Conservation (phyloP, 2,113 vertebrate genomes). For the Limanda limanda region DNA sequence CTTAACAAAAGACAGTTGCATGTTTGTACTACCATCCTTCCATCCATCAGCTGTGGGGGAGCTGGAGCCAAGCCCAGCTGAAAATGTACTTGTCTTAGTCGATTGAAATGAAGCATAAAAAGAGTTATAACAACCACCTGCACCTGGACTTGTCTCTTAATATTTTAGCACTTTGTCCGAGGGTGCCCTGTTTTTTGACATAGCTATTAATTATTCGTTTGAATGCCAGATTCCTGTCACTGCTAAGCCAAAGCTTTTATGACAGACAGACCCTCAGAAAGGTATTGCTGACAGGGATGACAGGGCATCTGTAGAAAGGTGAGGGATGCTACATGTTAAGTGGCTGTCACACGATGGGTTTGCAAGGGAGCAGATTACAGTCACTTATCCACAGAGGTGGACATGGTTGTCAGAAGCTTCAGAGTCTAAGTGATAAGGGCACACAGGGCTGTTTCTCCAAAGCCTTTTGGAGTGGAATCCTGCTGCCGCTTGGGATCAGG, state of each 20-base stretch:
- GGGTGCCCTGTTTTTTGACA: not conserved
- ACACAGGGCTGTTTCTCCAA: not conserved
- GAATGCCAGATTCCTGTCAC: conserved; percentile 37
- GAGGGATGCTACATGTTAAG: conserved; percentile 57
- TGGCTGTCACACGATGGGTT: conserved; percentile 50
- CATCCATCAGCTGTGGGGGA: too few species aligned
- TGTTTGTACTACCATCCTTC: too few species aligned
- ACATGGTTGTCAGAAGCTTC: conserved; percentile 24
- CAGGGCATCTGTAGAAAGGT: conserved; percentile 52
- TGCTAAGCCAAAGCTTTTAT: conserved; percentile 41
- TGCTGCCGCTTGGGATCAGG: not conserved
- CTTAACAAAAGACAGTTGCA: too few species aligned
- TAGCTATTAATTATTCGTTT: conserved; percentile 14
- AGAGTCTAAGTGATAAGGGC: conserved; percentile 34
- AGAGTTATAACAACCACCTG: not conserved
- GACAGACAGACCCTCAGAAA: conserved; percentile 55
- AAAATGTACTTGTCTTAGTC: too few species aligned
- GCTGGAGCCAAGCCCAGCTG: too few species aligned
- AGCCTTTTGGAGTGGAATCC: not conserved
- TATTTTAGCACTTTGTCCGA: not conserved
- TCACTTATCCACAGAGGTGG: conserved; percentile 42
- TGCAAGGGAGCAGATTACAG: conserved; percentile 41
- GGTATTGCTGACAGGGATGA: conserved; percentile 53
- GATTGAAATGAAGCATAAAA: not conserved
- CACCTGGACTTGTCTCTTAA: not conserved